phyloP scores from a whole-genome alignment of 2,888 invertebrate species.

The Tholera decimalis region DNA sequence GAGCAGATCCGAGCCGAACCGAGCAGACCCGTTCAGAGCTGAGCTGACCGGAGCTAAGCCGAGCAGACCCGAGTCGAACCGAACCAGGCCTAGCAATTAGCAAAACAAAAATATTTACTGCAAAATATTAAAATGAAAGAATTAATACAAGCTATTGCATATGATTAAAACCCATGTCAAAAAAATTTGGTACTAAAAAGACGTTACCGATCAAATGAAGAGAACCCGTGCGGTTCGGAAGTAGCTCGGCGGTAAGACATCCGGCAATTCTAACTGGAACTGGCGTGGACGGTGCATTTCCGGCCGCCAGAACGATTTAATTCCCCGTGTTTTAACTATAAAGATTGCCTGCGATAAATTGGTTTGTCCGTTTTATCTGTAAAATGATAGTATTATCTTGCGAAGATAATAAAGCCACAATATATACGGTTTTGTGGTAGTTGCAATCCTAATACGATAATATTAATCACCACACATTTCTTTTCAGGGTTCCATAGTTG shows the following conservation, averaged over 20 bases:
- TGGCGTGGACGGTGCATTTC: conserved; percentile 73
- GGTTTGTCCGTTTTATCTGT: conserved; percentile 39
- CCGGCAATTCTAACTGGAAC: conserved; percentile 75
- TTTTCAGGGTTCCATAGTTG: too few relatives aligned
- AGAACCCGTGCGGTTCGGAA: conserved; percentile 67
- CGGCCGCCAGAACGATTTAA: conserved; percentile 67
- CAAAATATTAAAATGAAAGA: neutral
- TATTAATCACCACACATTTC: too few relatives aligned
- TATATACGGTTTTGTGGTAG: too few relatives aligned
- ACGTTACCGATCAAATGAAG: conserved; percentile 43
- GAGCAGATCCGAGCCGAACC: too few relatives aligned
- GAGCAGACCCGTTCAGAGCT: too few relatives aligned
- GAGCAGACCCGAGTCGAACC: too few relatives aligned
- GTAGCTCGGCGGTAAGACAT: conserved; percentile 75
- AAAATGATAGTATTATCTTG: conserved; percentile 36
- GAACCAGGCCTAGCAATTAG: too few relatives aligned
- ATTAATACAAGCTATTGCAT: neutral
- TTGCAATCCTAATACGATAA: too few relatives aligned
- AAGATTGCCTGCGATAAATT: conserved; percentile 63
- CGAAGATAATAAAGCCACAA: neutral
- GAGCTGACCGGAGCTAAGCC: too few relatives aligned
- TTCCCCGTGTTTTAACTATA: conserved; percentile 69
- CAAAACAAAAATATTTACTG: too few relatives aligned
- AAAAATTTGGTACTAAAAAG: conserved; percentile 16
- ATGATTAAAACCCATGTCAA: neutral